Evolutionary conservation across 2,888 invertebrate genomes (phyloP), one percentile per base, ranked within the genome.

Genomic region (Stratiomys singularior): DNA sequence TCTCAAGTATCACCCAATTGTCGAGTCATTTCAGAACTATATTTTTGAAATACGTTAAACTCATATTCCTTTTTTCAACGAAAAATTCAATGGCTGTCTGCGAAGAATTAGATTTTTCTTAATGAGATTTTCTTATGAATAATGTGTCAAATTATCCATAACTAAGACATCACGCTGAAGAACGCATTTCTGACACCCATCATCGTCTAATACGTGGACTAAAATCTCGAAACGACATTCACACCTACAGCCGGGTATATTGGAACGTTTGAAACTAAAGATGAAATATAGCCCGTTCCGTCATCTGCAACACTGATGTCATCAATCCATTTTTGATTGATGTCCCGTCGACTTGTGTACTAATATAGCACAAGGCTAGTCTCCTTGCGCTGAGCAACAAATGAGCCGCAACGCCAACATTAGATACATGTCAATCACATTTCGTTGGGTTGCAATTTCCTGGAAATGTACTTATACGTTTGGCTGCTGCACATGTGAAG

Each of bases 311-410:
- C 15, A 18, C 23, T 18, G 67, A 46, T 67, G 67, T 67, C 37
- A 67, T 44, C 13, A 67, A 67, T 23, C 9, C 46, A 46, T 44
- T 15, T 67, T 44, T 67, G 67, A 67, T 67, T 67, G 67, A 67
- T 67, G 67, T 21, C 46, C 1, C 21, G 67, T 5, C 46, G 46
- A 21, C 67, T 67, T 52, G n/a, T 13, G 52, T 15, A n/a, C 21
- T 44, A 37, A 67, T 67, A 2, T 46, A 27, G 37, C 11, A 44
- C 67, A 46, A 37, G 21, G 1, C 13, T n/a, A 67, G 67, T 46
- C n/a, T 23, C 44, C n/a, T 15, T 64, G 28, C 52, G 52, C 52
- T 15, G 15, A 52, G 67, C 18, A n/a, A 21, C 46, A 67, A 67
- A 67, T 46, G 37, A 67, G 44, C 27, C 21, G 23, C 9, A 67